Evolutionary conservation across 2,888 invertebrate species (phyloP).

Genomic region (Plagodis pulveraria): DNA sequence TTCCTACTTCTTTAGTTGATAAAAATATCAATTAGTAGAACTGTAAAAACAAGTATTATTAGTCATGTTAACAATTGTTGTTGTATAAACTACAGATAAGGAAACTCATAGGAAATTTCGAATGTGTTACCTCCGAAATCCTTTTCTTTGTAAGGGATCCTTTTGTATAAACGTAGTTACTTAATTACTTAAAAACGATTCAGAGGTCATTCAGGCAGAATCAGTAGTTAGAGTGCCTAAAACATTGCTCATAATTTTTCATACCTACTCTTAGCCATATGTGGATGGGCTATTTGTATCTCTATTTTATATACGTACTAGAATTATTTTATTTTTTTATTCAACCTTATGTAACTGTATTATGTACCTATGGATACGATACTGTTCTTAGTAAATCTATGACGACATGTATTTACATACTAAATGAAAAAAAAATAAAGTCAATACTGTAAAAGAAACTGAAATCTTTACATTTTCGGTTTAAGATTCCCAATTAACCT

Average conservation of each 20-base stretch:
- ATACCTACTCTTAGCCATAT: slow-evolving; percentile 21
- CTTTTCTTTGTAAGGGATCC: neutral
- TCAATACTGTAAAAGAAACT: slow-evolving; percentile 8
- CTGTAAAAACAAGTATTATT: slow-evolving; percentile 68
- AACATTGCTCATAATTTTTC: slow-evolving; percentile 35
- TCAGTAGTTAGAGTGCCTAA: slow-evolving; percentile 25
- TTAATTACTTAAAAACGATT: neutral
- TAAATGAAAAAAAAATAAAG: slow-evolving; percentile 41
- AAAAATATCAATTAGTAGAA: slow-evolving; percentile 47
- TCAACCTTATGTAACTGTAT: slow-evolving; percentile 29
- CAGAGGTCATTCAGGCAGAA: slow-evolving; percentile 15
- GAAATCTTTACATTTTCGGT: neutral
- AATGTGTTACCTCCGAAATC: slow-evolving; percentile 2
- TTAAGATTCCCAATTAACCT: too few species aligned
- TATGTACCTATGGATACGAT: slow-evolving; percentile 35
- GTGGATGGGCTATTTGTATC: slow-evolving; percentile 28
- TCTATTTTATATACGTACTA: slow-evolving; percentile 31
- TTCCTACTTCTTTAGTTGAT: slow-evolving; percentile 43
- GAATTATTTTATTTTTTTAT: slow-evolving; percentile 33
- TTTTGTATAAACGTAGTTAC: slow-evolving; percentile 8
- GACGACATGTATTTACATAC: slow-evolving; percentile 60
- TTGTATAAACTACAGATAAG: slow-evolving; percentile 40
- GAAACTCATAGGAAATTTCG: slow-evolving; percentile 2
- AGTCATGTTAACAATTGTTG: slow-evolving; percentile 58
- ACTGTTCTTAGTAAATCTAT: slow-evolving; percentile 55